Conservation (phyloP, 2,888 invertebrate species). For the Spodoptera exigua region DNA sequence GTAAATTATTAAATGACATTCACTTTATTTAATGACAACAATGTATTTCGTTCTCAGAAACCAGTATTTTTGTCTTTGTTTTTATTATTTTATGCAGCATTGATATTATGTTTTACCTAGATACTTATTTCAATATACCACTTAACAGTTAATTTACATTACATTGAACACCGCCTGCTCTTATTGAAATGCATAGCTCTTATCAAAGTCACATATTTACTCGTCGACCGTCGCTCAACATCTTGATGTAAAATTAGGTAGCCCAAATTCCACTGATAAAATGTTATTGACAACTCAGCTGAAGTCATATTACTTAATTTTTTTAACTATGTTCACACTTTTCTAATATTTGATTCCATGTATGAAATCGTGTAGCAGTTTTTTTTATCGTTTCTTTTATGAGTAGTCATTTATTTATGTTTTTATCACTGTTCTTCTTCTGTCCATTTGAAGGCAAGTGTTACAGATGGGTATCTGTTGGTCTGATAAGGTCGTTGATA, state of each 20-base stretch:
- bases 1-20: too few species aligned
- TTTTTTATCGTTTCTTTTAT: too few species aligned
- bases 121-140: conserved; percentile 3
- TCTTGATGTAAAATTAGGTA: conserved; percentile 22
- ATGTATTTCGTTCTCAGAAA: neutral
- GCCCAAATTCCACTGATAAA: conserved; percentile 34
- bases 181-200: conserved; percentile 23
- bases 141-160: conserved; percentile 17
- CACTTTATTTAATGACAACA: too few species aligned
- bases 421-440: too few species aligned
- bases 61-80: neutral
- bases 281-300: conserved; percentile 27
- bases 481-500: too few species aligned
- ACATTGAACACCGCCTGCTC: conserved; percentile 9
- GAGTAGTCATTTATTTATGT: too few species aligned
- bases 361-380: too few species aligned
- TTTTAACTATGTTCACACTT: conserved; percentile 5
- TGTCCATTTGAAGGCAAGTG: too few species aligned
- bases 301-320: conserved; percentile 10
- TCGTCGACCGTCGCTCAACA: conserved; percentile 17
- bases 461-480: too few species aligned
- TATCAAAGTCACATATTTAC: conserved; percentile 34
- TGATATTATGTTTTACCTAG: conserved; percentile 1
- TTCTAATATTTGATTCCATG: too few species aligned
- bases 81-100: neutral